phyloP scores from a whole-genome alignment of 2,797 vertebrate genomes.

The Lophotriccus pileatus region DNA sequence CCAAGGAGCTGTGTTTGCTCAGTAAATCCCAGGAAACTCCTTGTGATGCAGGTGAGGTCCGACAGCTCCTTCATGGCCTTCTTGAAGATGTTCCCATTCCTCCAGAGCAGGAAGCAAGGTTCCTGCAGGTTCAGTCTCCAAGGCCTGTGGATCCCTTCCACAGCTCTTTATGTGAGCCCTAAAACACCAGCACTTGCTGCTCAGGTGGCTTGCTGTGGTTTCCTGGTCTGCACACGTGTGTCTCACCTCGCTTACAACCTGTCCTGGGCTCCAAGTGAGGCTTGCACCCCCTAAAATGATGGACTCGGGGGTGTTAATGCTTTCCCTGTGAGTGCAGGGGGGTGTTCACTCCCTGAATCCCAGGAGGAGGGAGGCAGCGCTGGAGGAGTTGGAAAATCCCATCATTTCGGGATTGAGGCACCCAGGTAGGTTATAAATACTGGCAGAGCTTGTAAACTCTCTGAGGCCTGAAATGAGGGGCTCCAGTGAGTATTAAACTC shows the following conservation, averaged over 20 bases:
- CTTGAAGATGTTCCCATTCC: neutral
- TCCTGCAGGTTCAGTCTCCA: neutral
- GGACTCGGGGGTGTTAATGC: neutral
- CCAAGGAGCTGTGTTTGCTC: neutral
- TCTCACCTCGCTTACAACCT: neutral
- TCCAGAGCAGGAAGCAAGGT: neutral
- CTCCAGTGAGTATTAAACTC: conserved; percentile 2
- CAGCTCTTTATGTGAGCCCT: neutral
- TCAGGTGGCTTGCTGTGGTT: neutral
- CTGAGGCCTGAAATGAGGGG: conserved; percentile 29
- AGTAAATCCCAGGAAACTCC: neutral
- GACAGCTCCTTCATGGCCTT: neutral
- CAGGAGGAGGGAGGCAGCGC: accelerated
- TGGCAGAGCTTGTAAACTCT: conserved; percentile 25
- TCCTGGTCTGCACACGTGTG: neutral
- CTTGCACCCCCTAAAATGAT: neutral
- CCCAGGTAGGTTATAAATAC: conserved; percentile 2
- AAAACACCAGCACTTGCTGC: neutral
- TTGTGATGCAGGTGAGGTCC: neutral
- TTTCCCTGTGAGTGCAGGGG: neutral
- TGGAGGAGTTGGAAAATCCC: neutral
- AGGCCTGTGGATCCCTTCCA: neutral
- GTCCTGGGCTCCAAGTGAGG: neutral
- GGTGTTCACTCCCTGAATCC: accelerated
- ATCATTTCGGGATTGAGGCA: neutral